Conservation (phyloP, 2,797 vertebrate species). For the Crocidura indochinensis region DNA sequence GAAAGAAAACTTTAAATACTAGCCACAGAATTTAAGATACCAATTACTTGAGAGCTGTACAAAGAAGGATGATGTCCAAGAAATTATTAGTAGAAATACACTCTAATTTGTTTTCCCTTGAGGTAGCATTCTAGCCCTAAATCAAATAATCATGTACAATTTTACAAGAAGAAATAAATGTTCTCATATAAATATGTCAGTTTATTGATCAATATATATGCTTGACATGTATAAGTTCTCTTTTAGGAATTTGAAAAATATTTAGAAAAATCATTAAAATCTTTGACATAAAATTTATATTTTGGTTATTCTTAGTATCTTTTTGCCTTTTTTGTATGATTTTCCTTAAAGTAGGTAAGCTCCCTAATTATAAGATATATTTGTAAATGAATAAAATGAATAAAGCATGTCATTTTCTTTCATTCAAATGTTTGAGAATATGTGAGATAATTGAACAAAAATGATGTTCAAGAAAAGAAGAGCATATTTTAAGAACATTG, state of each 20-base stretch:
- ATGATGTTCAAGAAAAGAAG: background rate
- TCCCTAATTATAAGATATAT: background rate
- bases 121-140: no score
- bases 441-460: background rate
- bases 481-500: background rate
- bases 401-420: background rate
- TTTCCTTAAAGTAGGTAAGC: background rate
- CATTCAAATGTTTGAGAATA: background rate
- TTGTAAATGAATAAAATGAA: background rate
- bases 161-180: no score
- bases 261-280: background rate
- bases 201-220: no score
- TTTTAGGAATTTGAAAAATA: conserved; percentile 1
- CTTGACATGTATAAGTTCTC: background rate
- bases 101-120: no score
- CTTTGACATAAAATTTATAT: background rate
- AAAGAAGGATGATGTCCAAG: no score
- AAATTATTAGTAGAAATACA: no score
- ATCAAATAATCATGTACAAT: no score
- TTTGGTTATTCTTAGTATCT: background rate
- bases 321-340: background rate
- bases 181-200: no score
- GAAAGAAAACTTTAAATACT: no score
- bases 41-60: no score
- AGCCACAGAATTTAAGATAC: no score